These are phyloP conservation scores for Brachyalestes nurse DNA, from an alignment of 2,797 vertebrate genomes.

Conservation along the genomic window DNA sequence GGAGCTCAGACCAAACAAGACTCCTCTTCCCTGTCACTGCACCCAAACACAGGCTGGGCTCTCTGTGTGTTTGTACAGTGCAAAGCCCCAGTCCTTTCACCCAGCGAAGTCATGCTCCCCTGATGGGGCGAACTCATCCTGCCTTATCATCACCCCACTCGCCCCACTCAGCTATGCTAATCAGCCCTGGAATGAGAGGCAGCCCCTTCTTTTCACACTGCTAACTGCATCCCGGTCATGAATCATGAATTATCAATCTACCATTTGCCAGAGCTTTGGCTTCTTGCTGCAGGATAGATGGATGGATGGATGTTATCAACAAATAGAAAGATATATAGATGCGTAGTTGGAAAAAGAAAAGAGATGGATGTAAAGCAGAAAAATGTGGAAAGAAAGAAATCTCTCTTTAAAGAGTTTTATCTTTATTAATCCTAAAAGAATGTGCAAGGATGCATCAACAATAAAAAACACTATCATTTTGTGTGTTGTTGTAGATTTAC, in stretches of 20 bases:
- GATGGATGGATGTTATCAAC: background rate
- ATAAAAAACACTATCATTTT: too few relatives aligned
- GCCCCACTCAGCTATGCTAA: conserved; percentile 17
- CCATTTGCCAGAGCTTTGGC: background rate
- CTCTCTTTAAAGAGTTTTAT: too few relatives aligned
- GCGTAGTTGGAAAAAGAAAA: background rate
- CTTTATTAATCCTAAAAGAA: too few relatives aligned
- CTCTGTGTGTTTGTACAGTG: conserved; percentile 69
- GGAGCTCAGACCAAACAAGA: conserved; percentile 62
- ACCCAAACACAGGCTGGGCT: conserved; percentile 67
- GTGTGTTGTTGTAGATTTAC: background rate
- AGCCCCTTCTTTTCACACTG: background rate
- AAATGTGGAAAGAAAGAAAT: background rate
- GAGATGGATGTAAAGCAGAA: background rate
- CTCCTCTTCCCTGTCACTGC: conserved; percentile 58
- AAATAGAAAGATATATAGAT: background rate
- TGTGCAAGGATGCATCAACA: too few relatives aligned
- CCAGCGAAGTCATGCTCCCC: conserved; percentile 65
- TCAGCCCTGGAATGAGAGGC: conserved; percentile 13
- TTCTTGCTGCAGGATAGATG: background rate
- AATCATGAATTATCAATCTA: background rate
- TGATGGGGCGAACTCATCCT: conserved; percentile 63
- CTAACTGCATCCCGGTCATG: background rate
- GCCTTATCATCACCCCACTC: conserved; percentile 10
- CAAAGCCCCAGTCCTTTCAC: conserved; percentile 73